phyloP scores from a whole-genome alignment of 2,797 vertebrate genomes.

The Dicrostonyx torquatus region DNA sequence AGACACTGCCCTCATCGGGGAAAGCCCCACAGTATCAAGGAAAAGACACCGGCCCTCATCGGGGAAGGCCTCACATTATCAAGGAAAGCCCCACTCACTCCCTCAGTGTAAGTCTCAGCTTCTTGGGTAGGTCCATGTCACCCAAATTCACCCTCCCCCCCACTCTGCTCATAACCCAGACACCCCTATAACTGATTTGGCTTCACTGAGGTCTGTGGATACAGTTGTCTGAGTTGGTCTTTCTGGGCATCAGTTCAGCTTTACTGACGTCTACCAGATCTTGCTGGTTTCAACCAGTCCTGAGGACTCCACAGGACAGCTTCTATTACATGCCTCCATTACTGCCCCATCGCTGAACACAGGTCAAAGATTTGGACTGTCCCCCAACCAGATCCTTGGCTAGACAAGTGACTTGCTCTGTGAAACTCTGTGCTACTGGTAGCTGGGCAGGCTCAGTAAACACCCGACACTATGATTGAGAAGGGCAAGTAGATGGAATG shows the following conservation, averaged over 20 bases:
- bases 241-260: background rate
- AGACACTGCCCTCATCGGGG: background rate
- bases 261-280: background rate
- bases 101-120: background rate
- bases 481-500: too few relatives aligned
- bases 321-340: background rate
- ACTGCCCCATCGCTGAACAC: too few relatives aligned
- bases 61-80: too few relatives aligned
- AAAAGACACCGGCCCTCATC: background rate
- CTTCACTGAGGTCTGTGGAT: too few relatives aligned
- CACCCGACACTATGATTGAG: background rate
- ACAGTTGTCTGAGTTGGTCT: background rate
- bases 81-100: too few relatives aligned
- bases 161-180: background rate
- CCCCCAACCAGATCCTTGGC: background rate
- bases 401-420: background rate
- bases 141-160: background rate
- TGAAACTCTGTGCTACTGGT: background rate
- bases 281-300: background rate
- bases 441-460: background rate
- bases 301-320: too few relatives aligned
- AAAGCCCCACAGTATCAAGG: background rate
- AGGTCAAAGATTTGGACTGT: background rate
- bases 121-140: background rate
- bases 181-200: background rate